Percentiles rank a stretch among this genome's conserved stretches.
phyloP scores from a whole-genome alignment of 2,797 vertebrate genomes.

The Rallus crepitans region DNA sequence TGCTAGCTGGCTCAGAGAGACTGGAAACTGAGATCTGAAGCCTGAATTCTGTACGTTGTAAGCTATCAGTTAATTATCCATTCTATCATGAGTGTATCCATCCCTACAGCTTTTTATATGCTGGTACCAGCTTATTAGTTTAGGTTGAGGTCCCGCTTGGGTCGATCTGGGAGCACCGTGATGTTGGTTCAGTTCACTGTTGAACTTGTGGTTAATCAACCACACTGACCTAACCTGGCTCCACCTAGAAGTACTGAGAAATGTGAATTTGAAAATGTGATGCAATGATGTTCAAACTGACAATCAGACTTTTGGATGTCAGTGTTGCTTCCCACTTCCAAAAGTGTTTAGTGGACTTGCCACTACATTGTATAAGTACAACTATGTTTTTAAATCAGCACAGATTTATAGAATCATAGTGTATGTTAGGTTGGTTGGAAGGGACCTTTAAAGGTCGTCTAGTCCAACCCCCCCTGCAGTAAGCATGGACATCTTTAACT shows the following conservation, averaged over 20 bases:
- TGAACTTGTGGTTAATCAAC: neutral
- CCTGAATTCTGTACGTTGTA: neutral
- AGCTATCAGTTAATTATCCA: neutral
- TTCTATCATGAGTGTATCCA: neutral
- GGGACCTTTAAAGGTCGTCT: too few relatives aligned
- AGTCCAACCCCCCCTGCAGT: too few relatives aligned
- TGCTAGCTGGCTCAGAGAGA: neutral
- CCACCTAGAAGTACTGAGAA: neutral
- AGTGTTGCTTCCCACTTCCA: neutral
- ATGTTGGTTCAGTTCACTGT: rapidly evolving
- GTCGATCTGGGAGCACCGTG: neutral
- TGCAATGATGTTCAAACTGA: neutral
- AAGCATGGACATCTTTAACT: too few relatives aligned
- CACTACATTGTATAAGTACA: rapidly evolving
- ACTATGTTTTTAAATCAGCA: neutral
- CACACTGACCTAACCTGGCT: neutral
- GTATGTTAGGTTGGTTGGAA: too few relatives aligned
- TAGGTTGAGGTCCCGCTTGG: neutral
- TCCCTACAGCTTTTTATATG: neutral
- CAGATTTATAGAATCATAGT: neutral
- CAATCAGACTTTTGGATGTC: neutral
- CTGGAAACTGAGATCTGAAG: neutral
- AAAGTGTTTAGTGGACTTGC: neutral
- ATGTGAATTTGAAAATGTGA: neutral
- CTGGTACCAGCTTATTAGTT: neutral